Base-by-base conservation (phyloP, 2,113 vertebrate species). In the Nycticorax nycticorax region DNA sequence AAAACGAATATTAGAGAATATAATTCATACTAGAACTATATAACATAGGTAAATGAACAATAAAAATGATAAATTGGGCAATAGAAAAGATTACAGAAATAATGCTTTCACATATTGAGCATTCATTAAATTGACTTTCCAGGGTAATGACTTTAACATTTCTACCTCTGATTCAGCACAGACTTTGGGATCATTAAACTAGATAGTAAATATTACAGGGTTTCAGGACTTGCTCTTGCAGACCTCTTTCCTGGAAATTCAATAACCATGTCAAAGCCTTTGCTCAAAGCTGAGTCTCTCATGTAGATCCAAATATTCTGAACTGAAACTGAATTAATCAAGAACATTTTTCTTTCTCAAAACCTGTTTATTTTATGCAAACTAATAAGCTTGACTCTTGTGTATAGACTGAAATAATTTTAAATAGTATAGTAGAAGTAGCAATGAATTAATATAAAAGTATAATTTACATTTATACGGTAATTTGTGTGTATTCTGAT, bases 31-130 rank as follows among this genome's bases (percentile, higher is more conserved):
- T 59, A 96, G 86, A 96, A 97, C 97, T 97, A 96, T 95, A 97
- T 97, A 98, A 96, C 88, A 97, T 98, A 97, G 97, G 97, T 97
- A 98, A 98, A 98, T 98, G 96, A 98, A 98, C 88, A 98, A 98
- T 98, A 98, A 98, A 98, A 98, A 96, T 98, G 98, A 98, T 97
- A 97, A 97, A 98, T 97, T 97, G 57, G 41, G 94, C 91, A 97
- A 96, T 97, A 97, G 97, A 98, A 98, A 97, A 98, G 93, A 98
- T 98, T 98, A 98, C 93, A 97, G 97, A 98, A 98, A 98, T 98
- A 98, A 98, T 97, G 96, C 93, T 97, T 97, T 98, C 94, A 96
- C 95, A 95, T 98, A 98, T 95, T 98, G 95, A 89, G 85, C 88
- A 98, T 98, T 98, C 97, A 98, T 98, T 98, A 98, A 97, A 97